Conservation (phyloP, 2,113 vertebrate species). For the Grallaria varia region DNA sequence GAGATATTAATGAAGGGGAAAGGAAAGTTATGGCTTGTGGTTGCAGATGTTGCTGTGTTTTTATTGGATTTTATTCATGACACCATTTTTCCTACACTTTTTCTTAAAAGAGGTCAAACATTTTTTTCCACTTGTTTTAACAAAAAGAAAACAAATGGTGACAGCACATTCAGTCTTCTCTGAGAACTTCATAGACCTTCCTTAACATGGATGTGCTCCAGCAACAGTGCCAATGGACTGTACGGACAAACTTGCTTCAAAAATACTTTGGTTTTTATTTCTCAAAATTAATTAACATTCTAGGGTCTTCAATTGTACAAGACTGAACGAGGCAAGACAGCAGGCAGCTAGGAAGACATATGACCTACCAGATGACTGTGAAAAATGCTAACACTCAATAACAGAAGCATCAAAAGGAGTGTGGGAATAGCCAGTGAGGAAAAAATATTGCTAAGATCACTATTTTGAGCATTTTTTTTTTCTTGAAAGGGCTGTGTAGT, state of each 20-base stretch:
- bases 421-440: not conserved
- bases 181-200: not conserved
- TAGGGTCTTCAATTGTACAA: not conserved
- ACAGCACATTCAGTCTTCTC: not conserved
- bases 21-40: not conserved
- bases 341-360: not conserved
- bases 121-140: not conserved
- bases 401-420: not conserved
- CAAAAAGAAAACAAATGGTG: constrained; percentile 10
- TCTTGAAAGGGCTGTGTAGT: not conserved
- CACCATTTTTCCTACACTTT: constrained; percentile 14
- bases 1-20: not conserved
- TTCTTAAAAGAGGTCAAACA: not conserved
- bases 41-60: not conserved
- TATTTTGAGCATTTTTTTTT: not conserved
- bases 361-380: not conserved
- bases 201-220: not conserved
- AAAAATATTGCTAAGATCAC: not conserved
- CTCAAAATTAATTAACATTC: not conserved
- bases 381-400: not conserved
- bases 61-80: not conserved
- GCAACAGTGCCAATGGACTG: not conserved
- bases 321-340: not conserved
- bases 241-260: not conserved
- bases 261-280: not conserved